These are phyloP conservation scores for Gorsachius magnificus DNA, from an alignment of 2,797 vertebrate species.

Conservation along the genomic window DNA sequence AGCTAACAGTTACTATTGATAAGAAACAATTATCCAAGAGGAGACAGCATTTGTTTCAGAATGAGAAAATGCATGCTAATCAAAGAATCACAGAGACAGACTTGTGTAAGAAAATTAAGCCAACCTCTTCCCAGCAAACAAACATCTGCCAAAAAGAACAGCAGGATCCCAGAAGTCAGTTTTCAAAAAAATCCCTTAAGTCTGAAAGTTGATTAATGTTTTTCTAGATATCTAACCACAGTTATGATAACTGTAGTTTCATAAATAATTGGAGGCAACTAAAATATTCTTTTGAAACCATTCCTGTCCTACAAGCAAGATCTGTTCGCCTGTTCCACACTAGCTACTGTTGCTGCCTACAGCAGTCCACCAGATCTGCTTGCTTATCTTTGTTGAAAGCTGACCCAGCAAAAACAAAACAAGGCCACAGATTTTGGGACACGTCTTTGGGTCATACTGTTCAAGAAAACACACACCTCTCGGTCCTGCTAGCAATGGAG, in stretches of 20 bases:
- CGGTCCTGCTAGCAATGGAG: background rate
- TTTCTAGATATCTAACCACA: background rate
- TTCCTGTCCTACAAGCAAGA: background rate
- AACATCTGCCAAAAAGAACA: background rate
- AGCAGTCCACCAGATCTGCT: background rate
- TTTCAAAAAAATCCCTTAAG: background rate
- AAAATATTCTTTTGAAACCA: background rate
- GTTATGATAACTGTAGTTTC: background rate
- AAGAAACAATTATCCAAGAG: background rate
- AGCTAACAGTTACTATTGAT: background rate
- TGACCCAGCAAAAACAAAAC: background rate
- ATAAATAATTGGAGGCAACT: background rate
- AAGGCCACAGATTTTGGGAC: background rate
- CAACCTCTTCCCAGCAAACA: background rate
- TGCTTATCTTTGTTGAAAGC: background rate
- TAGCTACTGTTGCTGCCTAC: background rate
- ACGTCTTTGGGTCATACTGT: background rate
- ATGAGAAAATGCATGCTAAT: background rate
- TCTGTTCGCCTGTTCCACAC: background rate
- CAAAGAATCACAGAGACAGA: background rate
- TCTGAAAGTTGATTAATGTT: background rate
- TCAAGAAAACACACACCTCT: background rate
- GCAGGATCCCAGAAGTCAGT: background rate
- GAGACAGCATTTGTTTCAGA: background rate
- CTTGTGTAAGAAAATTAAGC: background rate